Evolutionary conservation across 2,888 invertebrate species (phyloP), one percentile per base, ranked within the genome.

Genomic region (Synergus gifuensis): DNA sequence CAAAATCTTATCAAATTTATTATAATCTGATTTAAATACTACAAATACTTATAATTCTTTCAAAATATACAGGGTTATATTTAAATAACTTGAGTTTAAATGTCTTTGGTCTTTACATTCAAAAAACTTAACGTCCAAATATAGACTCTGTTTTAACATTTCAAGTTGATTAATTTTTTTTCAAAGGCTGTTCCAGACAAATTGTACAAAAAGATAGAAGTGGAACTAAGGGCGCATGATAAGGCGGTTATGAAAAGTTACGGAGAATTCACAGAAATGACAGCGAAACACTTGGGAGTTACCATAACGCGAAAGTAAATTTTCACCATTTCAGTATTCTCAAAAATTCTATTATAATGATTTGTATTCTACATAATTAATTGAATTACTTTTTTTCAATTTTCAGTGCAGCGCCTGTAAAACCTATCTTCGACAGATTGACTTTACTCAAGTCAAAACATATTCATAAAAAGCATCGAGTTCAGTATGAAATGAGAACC

Each of bases 401-500:
- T 94, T 94, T 73, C 93, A 98, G 98, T 86, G 95, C 95, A 94
- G 95, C 95, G 42, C 94, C 95, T 62, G 93, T 94, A 76, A 97
- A 96, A 93, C 94, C 97, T 2, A 93, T 94, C 80, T 96, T 97
- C 87, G 95, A 96, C 84, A 94, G 97, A 78, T 94, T 95, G 89
- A 97, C 97, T 0, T 93, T 99, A 12, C 93, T 99, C 7, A 97
- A 97, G 91, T 97, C 97, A 66, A 97, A 97, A 54, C 97, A 97
- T 91, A 96, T 98, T 85, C 96, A 96, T 90, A 98, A 98, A 91
- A 99, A 99, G 89, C 98, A 98, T 92, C 94, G 96, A 89, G 98
- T 98, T 0, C 99, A 99, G 89, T 99, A 99, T 92, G 99, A 99
- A 93, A 95, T 96, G 22, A 94, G 99, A 86, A 99, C 99, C 4